Conservation (phyloP, 2,888 invertebrate genomes). For the Chrysotoxum bicinctum region DNA sequence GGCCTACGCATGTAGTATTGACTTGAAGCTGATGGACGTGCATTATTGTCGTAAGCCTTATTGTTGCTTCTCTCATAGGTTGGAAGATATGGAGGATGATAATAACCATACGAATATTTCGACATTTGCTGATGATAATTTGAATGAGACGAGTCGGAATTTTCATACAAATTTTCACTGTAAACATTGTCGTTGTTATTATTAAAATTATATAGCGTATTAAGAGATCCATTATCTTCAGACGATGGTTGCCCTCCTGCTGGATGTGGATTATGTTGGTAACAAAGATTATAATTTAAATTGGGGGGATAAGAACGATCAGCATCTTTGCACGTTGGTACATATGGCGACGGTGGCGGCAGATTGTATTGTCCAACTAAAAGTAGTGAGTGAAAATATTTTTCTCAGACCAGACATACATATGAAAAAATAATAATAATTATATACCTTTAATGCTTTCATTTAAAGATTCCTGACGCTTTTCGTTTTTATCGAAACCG, state of each 20-base stretch:
- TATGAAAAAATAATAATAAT: neutral
- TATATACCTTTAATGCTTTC: slow-evolving; percentile 52
- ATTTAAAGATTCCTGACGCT: slow-evolving; percentile 29
- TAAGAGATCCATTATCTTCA: slow-evolving; percentile 46
- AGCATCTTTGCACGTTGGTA: slow-evolving; percentile 30
- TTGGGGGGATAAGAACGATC: slow-evolving; percentile 46
- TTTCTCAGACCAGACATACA: neutral
- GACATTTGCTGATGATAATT: slow-evolving; percentile 76
- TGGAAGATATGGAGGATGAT: slow-evolving; percentile 77
- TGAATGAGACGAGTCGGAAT: slow-evolving; percentile 40
- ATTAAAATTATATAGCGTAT: slow-evolving; percentile 50
- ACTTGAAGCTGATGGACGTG: slow-evolving; percentile 41
- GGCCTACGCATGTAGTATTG: slow-evolving; percentile 60
- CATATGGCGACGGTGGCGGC: slow-evolving; percentile 11
- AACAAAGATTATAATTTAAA: slow-evolving; percentile 32
- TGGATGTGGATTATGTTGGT: slow-evolving; percentile 43
- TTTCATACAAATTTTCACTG: slow-evolving; percentile 56
- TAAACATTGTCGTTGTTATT: slow-evolving; percentile 52
- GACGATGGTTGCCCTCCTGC: slow-evolving; percentile 17
- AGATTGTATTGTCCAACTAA: slow-evolving; percentile 47
- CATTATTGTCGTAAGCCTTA: slow-evolving; percentile 67
- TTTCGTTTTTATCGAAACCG: slow-evolving; percentile 55
- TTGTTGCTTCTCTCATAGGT: slow-evolving; percentile 73
- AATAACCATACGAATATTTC: slow-evolving; percentile 77
- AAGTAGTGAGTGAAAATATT: neutral